These are phyloP conservation scores for Drepanosiphum platanoidis DNA, from an alignment of 2,888 invertebrate species.

Conservation along the genomic window DNA sequence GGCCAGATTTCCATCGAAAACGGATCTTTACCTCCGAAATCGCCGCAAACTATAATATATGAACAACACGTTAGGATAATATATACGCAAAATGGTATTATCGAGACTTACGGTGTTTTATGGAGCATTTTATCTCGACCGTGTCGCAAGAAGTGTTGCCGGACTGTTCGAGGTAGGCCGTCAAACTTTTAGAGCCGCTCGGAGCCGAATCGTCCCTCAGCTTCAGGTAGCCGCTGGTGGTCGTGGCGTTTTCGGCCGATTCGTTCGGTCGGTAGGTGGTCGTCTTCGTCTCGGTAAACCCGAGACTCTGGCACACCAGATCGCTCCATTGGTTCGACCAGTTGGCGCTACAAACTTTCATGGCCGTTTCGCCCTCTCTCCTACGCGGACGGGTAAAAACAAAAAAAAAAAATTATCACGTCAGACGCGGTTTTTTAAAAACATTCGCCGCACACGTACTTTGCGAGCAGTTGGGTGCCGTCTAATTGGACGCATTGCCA, in stretches of 20 bases:
- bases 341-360: constrained; percentile 64
- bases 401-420: background rate
- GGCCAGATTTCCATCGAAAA: constrained; percentile 72
- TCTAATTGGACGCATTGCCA: constrained; percentile 70
- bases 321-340: constrained; percentile 72
- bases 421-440: background rate
- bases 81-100: background rate
- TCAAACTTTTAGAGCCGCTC: constrained; percentile 66
- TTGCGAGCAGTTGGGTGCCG: constrained; percentile 37
- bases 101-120: constrained; percentile 70
- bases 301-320: constrained; percentile 71
- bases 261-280: constrained; percentile 66
- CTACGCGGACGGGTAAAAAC: background rate
- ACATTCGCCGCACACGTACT: constrained; percentile 64
- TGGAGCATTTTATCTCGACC: constrained; percentile 70
- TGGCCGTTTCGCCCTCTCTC: constrained; percentile 31
- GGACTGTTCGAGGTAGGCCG: constrained; percentile 69
- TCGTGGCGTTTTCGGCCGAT: constrained; percentile 63
- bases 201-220: constrained; percentile 65
- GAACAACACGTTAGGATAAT: constrained; percentile 23
- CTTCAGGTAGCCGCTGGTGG: constrained; percentile 62
- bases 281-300: constrained; percentile 68
- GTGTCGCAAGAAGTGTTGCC: constrained; percentile 67
- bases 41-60: constrained; percentile 68
- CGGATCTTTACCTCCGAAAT: constrained; percentile 66